phyloP scores from a whole-genome alignment of 1,140 invertebrate genomes.

The Listronotus oregonensis region DNA sequence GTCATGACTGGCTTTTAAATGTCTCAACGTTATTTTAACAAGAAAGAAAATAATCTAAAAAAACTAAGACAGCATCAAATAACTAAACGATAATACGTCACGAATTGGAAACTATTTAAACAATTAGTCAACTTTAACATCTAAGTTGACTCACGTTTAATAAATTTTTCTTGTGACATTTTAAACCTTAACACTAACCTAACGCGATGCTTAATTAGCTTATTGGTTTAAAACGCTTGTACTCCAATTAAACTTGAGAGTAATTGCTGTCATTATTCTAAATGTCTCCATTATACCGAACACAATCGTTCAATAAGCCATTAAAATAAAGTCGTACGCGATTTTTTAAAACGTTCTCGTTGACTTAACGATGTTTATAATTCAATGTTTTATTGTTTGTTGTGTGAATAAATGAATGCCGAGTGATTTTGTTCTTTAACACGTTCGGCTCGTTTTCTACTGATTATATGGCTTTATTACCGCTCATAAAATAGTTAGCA shows the following conservation, averaged over 20 bases:
- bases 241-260: constrained; percentile 26
- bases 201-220: constrained; percentile 16
- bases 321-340: constrained; percentile 33
- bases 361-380: constrained; percentile 37
- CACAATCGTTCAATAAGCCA: constrained; percentile 33
- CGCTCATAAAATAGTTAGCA: constrained; percentile 27
- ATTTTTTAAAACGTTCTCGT: constrained; percentile 30
- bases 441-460: constrained; percentile 33
- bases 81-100: too few relatives aligned
- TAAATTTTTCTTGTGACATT: constrained; percentile 14
- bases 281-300: constrained; percentile 33
- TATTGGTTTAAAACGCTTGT: constrained; percentile 23
- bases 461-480: constrained; percentile 31
- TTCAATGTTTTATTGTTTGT: constrained; percentile 39
- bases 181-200: not conserved
- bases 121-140: not conserved
- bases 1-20: too few relatives aligned
- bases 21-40: too few relatives aligned
- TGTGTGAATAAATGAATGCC: constrained; percentile 30
- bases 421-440: constrained; percentile 36
- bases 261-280: constrained; percentile 25
- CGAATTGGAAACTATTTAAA: too few relatives aligned
- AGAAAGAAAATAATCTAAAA: too few relatives aligned
- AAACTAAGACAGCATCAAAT: too few relatives aligned
- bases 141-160: constrained; percentile 4